Conservation (phyloP, 1,140 invertebrate species). For the Diabrotica undecimpunctata region DNA sequence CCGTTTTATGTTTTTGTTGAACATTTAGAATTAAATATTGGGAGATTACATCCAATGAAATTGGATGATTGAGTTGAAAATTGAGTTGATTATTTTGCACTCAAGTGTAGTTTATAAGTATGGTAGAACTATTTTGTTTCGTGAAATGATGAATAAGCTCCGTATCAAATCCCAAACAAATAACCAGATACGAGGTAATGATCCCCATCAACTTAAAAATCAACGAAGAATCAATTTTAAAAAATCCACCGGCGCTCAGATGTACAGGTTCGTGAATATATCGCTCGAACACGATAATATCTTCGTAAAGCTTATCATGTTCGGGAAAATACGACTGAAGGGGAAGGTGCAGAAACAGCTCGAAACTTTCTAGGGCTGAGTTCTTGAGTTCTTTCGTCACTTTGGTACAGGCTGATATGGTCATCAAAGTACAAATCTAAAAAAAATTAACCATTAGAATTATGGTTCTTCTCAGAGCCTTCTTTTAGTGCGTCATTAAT, state of each 20-base stretch:
- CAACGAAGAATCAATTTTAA: not conserved
- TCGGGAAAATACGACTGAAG: not conserved
- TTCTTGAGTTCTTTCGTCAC: not conserved
- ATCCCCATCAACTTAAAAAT: not conserved
- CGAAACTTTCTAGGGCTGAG: not conserved
- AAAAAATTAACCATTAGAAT: too few relatives aligned
- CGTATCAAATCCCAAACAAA: not conserved
- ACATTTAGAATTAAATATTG: too few relatives aligned
- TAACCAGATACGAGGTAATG: not conserved
- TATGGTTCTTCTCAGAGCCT: too few relatives aligned
- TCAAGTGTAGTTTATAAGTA: too few relatives aligned
- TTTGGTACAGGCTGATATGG: not conserved
- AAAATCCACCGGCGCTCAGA: not conserved
- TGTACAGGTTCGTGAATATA: not conserved
- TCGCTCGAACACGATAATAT: not conserved
- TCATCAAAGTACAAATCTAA: not conserved
- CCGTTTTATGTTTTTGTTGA: too few relatives aligned
- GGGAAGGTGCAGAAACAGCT: not conserved
- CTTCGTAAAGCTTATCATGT: not conserved
- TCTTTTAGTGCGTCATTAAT: too few relatives aligned
- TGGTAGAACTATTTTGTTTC: too few relatives aligned
- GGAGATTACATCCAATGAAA: too few relatives aligned
- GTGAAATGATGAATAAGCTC: not conserved
- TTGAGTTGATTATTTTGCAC: too few relatives aligned
- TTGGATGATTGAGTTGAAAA: too few relatives aligned